These are phyloP conservation scores for Fregata magnificens DNA, from an alignment of 2,113 vertebrate genomes.

Conservation along the genomic window DNA sequence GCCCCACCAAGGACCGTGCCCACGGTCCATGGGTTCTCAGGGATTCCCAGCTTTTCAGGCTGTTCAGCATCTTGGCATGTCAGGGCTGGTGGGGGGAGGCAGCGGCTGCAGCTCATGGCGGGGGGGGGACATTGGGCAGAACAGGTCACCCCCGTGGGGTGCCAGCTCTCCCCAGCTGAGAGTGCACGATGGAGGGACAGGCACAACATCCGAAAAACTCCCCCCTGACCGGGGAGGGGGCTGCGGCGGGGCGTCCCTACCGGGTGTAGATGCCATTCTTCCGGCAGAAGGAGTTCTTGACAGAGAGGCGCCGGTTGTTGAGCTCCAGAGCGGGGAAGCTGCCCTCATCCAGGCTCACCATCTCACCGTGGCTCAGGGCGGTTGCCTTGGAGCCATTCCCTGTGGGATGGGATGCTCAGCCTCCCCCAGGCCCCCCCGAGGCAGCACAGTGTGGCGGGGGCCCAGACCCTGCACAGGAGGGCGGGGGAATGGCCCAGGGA, in stretches of 20 bases:
- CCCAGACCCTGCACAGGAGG: too few relatives aligned
- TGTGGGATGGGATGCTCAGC: conserved; percentile 48
- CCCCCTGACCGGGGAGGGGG: background rate
- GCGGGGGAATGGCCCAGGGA: background rate
- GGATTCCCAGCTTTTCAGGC: background rate
- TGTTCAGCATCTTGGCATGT: background rate
- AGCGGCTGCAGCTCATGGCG: background rate
- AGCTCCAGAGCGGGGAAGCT: conserved; percentile 95
- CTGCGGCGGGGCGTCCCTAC: conserved; percentile 30
- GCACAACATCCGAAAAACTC: rapidly evolving
- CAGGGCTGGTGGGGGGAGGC: background rate
- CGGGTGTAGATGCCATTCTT: conserved; percentile 97
- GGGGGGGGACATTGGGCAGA: rapidly evolving
- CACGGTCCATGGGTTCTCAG: rapidly evolving
- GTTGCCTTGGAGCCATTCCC: conserved; percentile 88
- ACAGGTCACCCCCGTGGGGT: background rate
- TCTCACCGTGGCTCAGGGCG: conserved; percentile 89
- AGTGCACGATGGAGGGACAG: rapidly evolving
- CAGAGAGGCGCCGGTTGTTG: conserved; percentile 93
- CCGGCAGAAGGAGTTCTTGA: conserved; percentile 96
- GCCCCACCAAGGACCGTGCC: background rate
- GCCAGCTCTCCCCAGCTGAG: background rate
- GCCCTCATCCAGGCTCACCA: conserved; percentile 94
- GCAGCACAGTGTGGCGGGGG: background rate
- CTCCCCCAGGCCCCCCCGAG: background rate